These are phyloP conservation scores for Squalus acanthias DNA, from an alignment of 2,797 vertebrate genomes.

Conservation along the genomic window DNA sequence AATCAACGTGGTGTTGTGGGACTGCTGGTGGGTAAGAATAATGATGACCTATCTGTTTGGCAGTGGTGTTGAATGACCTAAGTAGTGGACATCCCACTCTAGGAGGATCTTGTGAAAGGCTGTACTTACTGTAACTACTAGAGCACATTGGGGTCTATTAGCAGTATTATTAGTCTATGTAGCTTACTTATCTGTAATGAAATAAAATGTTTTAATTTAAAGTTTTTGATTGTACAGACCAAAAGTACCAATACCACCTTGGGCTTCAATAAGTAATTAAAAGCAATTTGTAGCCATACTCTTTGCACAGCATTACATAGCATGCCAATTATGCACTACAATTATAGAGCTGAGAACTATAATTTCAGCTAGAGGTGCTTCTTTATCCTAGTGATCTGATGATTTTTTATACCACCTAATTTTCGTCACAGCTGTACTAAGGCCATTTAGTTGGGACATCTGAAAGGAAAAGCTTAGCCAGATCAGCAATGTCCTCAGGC, in stretches of 20 bases:
- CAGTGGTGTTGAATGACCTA: not conserved
- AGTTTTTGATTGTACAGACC: not conserved
- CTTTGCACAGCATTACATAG: not conserved
- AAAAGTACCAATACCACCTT: not conserved
- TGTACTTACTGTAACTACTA: not conserved
- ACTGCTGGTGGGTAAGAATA: not conserved
- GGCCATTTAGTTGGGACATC: not conserved
- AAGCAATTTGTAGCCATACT: not conserved
- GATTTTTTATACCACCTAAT: not conserved
- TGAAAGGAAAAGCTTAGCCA: not conserved
- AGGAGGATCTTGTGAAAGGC: not conserved
- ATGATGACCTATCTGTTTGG: not conserved
- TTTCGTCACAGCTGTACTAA: slow-evolving; percentile 15
- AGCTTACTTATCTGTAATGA: not conserved
- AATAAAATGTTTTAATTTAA: not conserved
- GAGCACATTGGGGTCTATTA: not conserved
- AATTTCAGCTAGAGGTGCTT: not conserved
- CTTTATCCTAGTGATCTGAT: slow-evolving; percentile 20
- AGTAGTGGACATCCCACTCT: not conserved
- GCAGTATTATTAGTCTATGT: not conserved
- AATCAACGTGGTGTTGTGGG: not conserved
- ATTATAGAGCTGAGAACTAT: slow-evolving; percentile 16
- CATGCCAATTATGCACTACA: not conserved
- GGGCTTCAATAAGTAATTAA: slow-evolving; percentile 31
- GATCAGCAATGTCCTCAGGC: not conserved